These are phyloP conservation scores for Ferrisia virgata DNA, from an alignment of 2,888 invertebrate species.

Conservation along the genomic window DNA sequence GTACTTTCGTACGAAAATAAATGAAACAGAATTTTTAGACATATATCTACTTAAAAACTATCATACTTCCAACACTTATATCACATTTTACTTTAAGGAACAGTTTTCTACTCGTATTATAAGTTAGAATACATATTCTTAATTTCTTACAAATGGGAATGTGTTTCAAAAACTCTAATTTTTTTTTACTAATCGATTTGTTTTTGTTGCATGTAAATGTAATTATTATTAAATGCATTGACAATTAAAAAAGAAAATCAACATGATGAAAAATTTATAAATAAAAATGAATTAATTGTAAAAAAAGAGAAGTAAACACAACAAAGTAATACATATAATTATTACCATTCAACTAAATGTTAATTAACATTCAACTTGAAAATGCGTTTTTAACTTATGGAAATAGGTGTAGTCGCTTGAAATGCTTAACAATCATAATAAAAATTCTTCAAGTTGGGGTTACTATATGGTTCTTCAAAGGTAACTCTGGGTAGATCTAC, in stretches of 20 bases:
- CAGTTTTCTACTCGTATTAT: not conserved
- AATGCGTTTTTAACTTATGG: too few relatives aligned
- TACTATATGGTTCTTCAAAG: too few relatives aligned
- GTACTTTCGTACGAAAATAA: not conserved
- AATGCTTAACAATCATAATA: too few relatives aligned
- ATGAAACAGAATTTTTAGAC: not conserved
- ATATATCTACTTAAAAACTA: not conserved
- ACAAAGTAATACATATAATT: too few relatives aligned
- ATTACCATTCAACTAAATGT: too few relatives aligned
- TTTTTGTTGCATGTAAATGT: not conserved
- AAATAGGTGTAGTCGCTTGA: too few relatives aligned
- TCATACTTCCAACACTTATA: not conserved
- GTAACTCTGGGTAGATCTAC: too few relatives aligned
- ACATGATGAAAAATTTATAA: not conserved
- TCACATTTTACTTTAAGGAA: not conserved
- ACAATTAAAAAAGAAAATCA: not conserved
- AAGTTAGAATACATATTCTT: not conserved
- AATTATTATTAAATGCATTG: not conserved
- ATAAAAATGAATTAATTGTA: not conserved
- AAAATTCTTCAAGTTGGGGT: too few relatives aligned
- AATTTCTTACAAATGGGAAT: not conserved
- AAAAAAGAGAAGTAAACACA: not conserved
- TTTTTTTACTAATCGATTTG: not conserved
- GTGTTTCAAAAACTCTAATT: not conserved
- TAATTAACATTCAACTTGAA: too few relatives aligned